Evolutionary conservation across 2,888 invertebrate species (phyloP), one percentile per base, ranked within the genome.

Genomic region (Gari tellinella): DNA sequence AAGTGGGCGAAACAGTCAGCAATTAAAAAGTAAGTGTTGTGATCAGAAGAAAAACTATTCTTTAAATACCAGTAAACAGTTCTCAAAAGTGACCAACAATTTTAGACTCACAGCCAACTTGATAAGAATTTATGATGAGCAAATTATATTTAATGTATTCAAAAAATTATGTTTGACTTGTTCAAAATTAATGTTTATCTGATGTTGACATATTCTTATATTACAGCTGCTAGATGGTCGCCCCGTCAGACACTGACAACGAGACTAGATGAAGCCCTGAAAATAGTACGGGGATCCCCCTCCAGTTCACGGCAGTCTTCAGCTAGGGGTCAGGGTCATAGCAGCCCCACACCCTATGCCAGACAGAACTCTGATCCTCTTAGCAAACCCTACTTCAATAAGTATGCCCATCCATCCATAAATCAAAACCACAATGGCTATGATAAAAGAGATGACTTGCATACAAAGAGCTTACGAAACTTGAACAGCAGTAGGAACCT

Each of bases 261-360:
- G 26, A 72, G 69, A n/a, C 61, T 89, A n/a, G 90, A 90, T 5
- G 88, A 89, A 45, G 88, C 89, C 19, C 68, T 90, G 48, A 73
- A 76, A 41, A 56, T 88, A 41, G 85, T 90, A 10, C 65, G 88
- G 52, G 86, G 88, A n/a, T 70, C 63, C 26, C 67, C 80, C 61
- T 43, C 60, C 81, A 46, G 83, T 81, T 17, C 65, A 82, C 58
- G 88, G 83, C 17, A 69, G 31, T 55, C 60, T 4, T 75, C 75
- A 4, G 79, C 79, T 25, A 38, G 61, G 10, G 41, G 65, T 17
- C 55, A 67, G 14, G 52, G 77, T 49, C 56, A 72, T 8, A 45
- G 58, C 58, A 63, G 72, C 48, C 80, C 77, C 14, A 51, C 52
- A 17, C 23, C 55, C n/a, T 19, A 56, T 17, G 48, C 69, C 17